Evolutionary conservation across 2,797 vertebrate species (phyloP).

Genomic region (Dendrocincla fuliginosa): DNA sequence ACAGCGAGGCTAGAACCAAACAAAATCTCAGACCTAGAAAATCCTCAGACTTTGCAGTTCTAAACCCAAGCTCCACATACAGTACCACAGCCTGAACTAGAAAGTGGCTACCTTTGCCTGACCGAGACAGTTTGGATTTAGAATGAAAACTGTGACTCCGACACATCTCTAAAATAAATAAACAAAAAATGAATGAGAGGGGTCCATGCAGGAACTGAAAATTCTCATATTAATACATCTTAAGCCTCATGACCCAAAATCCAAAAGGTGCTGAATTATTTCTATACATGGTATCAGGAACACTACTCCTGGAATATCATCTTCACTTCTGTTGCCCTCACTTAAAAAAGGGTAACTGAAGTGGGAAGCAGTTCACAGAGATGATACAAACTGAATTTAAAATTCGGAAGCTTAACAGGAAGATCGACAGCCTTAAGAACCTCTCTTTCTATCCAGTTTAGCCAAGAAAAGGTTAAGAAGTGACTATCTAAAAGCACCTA

Average conservation of each 20-base stretch:
- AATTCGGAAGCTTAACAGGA: background rate
- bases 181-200: background rate
- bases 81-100: background rate
- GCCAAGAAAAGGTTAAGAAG: constrained; percentile 52
- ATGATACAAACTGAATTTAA: background rate
- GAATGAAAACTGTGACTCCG: background rate
- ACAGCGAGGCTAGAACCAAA: background rate
- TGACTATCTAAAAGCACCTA: constrained; percentile 46
- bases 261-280: background rate
- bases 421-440: background rate
- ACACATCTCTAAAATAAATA: background rate
- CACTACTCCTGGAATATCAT: background rate
- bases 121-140: background rate
- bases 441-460: background rate
- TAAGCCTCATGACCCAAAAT: background rate
- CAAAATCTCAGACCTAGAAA: background rate
- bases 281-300: background rate
- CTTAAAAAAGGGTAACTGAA: background rate
- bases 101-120: background rate
- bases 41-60: background rate
- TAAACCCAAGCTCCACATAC: background rate
- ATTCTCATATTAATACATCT: background rate
- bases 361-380: background rate
- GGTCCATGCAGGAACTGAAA: background rate
- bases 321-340: background rate